Evolutionary conservation across 2,888 invertebrate genomes (phyloP), one percentile per base, ranked within the genome.

Genomic region (Clivina fossor): DNA sequence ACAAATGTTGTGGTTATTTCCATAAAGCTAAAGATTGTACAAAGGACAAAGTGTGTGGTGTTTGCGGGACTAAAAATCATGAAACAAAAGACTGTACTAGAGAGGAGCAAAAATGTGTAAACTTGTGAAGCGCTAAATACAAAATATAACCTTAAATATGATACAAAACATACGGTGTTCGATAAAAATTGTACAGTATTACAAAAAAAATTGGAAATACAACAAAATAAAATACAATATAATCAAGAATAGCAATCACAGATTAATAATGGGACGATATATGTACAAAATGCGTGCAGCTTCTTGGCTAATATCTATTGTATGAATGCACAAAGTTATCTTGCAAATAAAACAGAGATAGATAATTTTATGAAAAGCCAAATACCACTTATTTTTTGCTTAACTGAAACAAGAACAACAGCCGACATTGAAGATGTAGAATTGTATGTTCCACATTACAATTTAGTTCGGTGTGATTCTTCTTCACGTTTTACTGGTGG

Each of bases 241-340:
- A 19, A 11, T 40, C 2, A 19, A 40, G 11, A 18, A 40, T 40
- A 40, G 40, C 40, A 40, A 40, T 19, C 40, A 40, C 2, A 40
- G 40, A 19, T 18, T 11, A 40, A 13, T 40, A 40, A 19, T 40
- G 40, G 40, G 4, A 8, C n/a, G 11, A n/a, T 40, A 18, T 40
- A 40, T 40, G 8, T 40, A 40, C 40, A 40, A 40, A 40, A 40
- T 40, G 18, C 40, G 11, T 19, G 19, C 15, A 40, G 40, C 19
- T 16, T 15, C 11, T 11, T 40, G 11, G 40, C 20, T 40, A 5
- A 40, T 19, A 18, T 40, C n/a, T 16, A 40, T 13, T n/a, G n/a
- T n/a, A n/a, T n/a, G n/a, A n/a, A n/a, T n/a, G n/a, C n/a, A n/a
- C n/a, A n/a, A n/a, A n/a, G n/a, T n/a, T n/a, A n/a, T n/a, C n/a